phyloP scores from a whole-genome alignment of 2,888 invertebrate species.

The Zootermopsis nevadensis region DNA sequence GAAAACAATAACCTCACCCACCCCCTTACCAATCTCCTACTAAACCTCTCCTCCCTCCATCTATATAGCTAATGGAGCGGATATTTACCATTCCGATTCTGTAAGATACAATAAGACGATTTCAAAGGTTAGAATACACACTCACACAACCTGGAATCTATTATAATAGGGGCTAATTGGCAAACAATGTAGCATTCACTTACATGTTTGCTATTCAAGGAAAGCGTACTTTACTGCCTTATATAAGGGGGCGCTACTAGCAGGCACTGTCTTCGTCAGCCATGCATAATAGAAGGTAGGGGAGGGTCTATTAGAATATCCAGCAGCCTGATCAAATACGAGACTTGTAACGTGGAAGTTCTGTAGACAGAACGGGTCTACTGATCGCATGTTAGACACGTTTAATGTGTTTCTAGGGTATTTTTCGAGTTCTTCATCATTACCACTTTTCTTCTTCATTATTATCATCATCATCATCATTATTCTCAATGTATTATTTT shows the following conservation, averaged over 20 bases:
- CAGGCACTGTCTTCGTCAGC: neutral
- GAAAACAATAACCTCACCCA: constrained; percentile 39
- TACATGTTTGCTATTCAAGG: constrained; percentile 42
- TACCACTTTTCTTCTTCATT: no score
- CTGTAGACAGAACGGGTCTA: no score
- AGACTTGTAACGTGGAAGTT: neutral
- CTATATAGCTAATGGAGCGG: constrained; percentile 42
- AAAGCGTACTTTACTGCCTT: constrained; percentile 35
- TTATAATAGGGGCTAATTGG: constrained; percentile 45
- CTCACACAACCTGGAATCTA: constrained; percentile 14
- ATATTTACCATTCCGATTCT: constrained; percentile 44
- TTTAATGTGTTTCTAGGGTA: no score
- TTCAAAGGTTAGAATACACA: constrained; percentile 12
- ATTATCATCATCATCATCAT: no score
- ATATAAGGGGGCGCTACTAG: constrained; percentile 6
- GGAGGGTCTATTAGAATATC: constrained; percentile 23
- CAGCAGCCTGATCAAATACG: constrained; percentile 21
- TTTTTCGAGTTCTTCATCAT: no score
- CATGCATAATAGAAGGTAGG: constrained; percentile 26
- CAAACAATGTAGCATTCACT: constrained; percentile 45
- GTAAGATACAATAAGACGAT: constrained; percentile 40
- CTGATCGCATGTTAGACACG: no score
- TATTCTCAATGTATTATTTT: no score
- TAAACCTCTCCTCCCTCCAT: neutral
- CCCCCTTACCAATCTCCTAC: constrained; percentile 22